Percentiles rank a stretch among this genome's conserved stretches.
phyloP scores from a whole-genome alignment of 2,113 vertebrate genomes.

The Oreocharis arfaki region DNA sequence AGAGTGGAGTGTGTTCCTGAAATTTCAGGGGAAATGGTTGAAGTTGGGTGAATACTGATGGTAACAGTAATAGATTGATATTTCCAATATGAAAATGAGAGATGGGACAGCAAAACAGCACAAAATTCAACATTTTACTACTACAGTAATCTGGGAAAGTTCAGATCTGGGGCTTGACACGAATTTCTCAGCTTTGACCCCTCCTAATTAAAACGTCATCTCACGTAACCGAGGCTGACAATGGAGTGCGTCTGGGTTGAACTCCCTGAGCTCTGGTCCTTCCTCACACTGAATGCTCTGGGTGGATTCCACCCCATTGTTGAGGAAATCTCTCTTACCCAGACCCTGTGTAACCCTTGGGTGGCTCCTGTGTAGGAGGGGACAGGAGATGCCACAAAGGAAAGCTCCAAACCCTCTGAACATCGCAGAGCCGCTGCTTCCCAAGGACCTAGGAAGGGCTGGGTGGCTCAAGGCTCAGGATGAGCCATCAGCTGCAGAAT shows the following conservation, averaged over 20 bases:
- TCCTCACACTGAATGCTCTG: background rate
- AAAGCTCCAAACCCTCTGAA: background rate
- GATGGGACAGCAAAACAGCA: background rate
- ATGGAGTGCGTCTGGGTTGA: background rate
- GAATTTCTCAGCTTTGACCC: background rate
- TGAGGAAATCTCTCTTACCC: background rate
- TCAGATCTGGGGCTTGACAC: background rate
- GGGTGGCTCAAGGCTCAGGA: background rate
- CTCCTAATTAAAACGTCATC: background rate
- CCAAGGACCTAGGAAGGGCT: accelerated
- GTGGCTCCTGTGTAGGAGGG: background rate
- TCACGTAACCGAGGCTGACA: background rate
- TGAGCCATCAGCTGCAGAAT: background rate
- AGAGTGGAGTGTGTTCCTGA: background rate
- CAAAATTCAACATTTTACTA: background rate
- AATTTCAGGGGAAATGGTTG: background rate
- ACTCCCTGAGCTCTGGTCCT: background rate
- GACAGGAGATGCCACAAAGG: background rate
- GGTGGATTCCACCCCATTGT: background rate
- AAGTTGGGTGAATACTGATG: background rate
- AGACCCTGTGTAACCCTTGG: background rate
- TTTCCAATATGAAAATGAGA: background rate
- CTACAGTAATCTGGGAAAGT: background rate
- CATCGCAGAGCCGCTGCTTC: background rate
- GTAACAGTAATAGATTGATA: background rate